Conservation (phyloP, 2,797 vertebrate species). For the Diplodus sargus region DNA sequence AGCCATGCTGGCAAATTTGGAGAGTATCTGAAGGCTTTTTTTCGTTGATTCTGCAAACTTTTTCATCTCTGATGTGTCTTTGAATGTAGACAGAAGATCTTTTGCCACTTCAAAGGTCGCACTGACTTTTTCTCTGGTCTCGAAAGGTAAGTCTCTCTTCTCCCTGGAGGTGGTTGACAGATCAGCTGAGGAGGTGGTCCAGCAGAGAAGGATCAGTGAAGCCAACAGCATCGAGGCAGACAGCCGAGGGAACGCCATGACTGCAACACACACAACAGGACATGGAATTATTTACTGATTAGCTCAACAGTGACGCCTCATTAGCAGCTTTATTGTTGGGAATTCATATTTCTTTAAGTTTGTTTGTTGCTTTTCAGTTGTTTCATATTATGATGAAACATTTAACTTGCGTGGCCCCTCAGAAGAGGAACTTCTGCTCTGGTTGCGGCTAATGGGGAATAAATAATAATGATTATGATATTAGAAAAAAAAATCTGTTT, state of each 20-base stretch:
- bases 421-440: too few species aligned
- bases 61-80: not conserved
- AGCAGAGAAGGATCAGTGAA: constrained; percentile 6
- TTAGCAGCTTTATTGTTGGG: too few species aligned
- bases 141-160: not conserved
- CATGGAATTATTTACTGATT: not conserved
- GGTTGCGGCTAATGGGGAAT: too few species aligned
- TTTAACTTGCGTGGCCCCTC: too few species aligned
- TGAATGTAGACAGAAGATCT: not conserved
- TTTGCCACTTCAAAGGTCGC: accelerated
- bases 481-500: too few species aligned
- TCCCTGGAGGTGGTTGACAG: not conserved
- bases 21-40: not conserved
- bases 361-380: too few species aligned
- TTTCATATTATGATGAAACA: too few species aligned
- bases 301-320: too few species aligned
- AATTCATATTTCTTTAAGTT: too few species aligned
- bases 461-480: too few species aligned
- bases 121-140: not conserved
- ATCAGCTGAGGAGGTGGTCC: not conserved
- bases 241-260: constrained; percentile 1
- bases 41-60: too few species aligned
- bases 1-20: not conserved
- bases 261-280: constrained; percentile 24
- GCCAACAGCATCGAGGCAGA: not conserved